Evolutionary conservation across 2,113 vertebrate genomes (phyloP), one percentile per base, ranked within the genome.

Genomic region (Dinomys branickii): DNA sequence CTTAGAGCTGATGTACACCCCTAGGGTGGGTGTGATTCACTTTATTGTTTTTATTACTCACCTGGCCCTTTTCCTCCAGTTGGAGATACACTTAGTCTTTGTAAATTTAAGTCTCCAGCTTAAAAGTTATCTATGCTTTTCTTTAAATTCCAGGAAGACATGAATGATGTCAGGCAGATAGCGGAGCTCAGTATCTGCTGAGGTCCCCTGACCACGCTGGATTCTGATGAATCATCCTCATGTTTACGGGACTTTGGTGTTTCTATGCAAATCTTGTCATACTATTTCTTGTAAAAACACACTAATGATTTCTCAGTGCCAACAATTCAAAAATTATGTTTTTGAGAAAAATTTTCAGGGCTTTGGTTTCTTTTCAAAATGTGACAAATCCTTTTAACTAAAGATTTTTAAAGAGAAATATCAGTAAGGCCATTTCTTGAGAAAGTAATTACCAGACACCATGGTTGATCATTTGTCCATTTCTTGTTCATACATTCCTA

Each of bases 321-420:
- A 94, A 71, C 4, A n/a, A 97, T 97, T 97, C 82, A 50, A 85
- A 97, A 97, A 98, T 96, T 97, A 94, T 95, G 41, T 73, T 85
- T 24, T 96, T 96, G 96, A 50, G 87, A 97, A 98, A 98, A 94
- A 90, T 94, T 81, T 7, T 35, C 16, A 33, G 19, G 16, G 17
- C 28, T 91, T 67, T 65, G 3, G 19, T 90, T 67, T 63, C 33
- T 78, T 88, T 95, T 65, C 75, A 75, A 88, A 83, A 88, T 59
- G 30, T 28, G 14, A 84, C 28, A 80, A 24, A 77, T 59, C 16
- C 47, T 41, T 88, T 88, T 65, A 87, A 73, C 9, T 96, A 94
- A 77, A 96, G 95, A 92, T 90, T 96, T 94, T 59, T 93, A 96
- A 81, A 38, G 3, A 81, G 80, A 95, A 87, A 97, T 88, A 28